Evolutionary conservation across 64 coral and sea anemone genomes (phyloP), one percentile per base, ranked within the genome.

Genomic region (Cladopsammia gracilis): DNA sequence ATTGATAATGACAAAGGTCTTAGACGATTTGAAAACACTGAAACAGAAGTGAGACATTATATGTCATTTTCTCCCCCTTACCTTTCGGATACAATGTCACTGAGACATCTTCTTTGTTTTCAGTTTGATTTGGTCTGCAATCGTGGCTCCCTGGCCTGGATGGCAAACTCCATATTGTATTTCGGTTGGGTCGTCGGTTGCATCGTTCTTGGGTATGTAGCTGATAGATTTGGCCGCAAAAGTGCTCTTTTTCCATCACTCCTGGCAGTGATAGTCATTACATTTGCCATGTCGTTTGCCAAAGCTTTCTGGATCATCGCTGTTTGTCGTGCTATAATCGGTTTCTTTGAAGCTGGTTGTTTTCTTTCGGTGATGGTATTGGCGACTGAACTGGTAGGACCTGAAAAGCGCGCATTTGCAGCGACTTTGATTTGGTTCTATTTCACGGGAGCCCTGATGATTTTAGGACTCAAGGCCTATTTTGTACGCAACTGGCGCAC

Each of bases 51-150:
- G 34, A 34, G 34, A 34, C 34, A 34, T 34, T 34, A 34, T 34
- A 34, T 34, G 34, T 34, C 34, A 34, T 34, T 34, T 34, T 34
- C 34, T 34, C 34, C 34, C 34, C 0, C 34, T 34, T 34, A 34
- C 34, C 34, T 34, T 34, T 2, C 34, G 34, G 34, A 34, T 34
- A 34, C 34, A 34, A 0, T 34, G 34, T 1, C 3, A 19, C 34
- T 10, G 4, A 15, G 3, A 18, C 48, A 5, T 76, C 64, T 76
- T 53, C 80, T 52, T 15, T 82, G 60, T 9, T 69, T 62, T 64
- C 82, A 98, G 97, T 98, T 98, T 93, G 91, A 98, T 70, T 79
- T 98, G 61, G 87, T 98, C 19, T 98, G 97, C 58, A 92, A 79
- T 14, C 91, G 88, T 10, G 64, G 78, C 14, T 75, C 91, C 87